phyloP scores from a whole-genome alignment of 2,797 vertebrate genomes.

The Argentina silus region DNA sequence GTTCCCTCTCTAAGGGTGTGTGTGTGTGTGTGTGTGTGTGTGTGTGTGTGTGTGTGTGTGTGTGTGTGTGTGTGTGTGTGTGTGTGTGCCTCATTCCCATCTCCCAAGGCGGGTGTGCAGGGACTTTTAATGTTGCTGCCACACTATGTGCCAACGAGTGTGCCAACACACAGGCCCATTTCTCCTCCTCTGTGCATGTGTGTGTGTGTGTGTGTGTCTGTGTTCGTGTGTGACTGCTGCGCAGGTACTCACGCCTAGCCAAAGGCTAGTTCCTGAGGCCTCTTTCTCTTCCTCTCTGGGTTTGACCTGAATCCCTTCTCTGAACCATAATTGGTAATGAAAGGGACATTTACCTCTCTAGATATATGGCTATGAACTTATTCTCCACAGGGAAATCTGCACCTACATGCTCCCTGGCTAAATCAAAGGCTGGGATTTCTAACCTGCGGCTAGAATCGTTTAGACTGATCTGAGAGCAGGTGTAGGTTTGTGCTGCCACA shows the following conservation, averaged over 20 bases:
- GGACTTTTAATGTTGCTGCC: background rate
- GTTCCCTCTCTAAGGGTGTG: conserved; percentile 31
- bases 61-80: conserved; percentile 3
- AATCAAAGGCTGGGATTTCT: conserved; percentile 74
- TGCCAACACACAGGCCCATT: too few relatives aligned
- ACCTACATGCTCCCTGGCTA: conserved; percentile 61
- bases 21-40: conserved; percentile 30
- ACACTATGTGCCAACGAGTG: too few relatives aligned
- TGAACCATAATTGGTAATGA: conserved; percentile 77
- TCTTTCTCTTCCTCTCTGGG: conserved; percentile 45
- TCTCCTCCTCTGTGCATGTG: background rate
- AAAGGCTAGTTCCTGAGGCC: background rate
- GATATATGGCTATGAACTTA: conserved; percentile 68
- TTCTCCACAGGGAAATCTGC: conserved; percentile 68
- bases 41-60: conserved; percentile 15
- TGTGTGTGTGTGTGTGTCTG: background rate
- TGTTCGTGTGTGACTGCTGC: too few relatives aligned
- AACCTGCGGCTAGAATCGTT: conserved; percentile 69
- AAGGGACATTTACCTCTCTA: conserved; percentile 66
- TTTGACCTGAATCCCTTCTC: conserved; percentile 75
- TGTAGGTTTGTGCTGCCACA: conserved; percentile 55
- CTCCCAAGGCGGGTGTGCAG: background rate
- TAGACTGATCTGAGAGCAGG: conserved; percentile 61
- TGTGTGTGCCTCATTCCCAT: background rate
- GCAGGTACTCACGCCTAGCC: too few relatives aligned